Evolutionary conservation across 2,113 vertebrate species (phyloP).

Genomic region (Stegostoma tigrinum): DNA sequence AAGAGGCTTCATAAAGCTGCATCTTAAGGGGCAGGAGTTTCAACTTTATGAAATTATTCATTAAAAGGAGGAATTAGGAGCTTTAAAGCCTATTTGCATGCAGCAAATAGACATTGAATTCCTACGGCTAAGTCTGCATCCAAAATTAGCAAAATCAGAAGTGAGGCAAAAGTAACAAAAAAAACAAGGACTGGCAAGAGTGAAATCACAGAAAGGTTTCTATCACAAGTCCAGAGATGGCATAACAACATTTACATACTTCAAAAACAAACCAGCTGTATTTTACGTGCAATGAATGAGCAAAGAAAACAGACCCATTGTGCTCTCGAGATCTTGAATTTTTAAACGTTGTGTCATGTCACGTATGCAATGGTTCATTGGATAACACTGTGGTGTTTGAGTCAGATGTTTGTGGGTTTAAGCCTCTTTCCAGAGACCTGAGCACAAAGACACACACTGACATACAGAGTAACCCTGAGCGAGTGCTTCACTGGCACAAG

Average conservation of each 20-base stretch:
- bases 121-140: background rate
- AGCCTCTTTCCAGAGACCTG: no score
- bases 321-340: background rate
- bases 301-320: background rate
- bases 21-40: background rate
- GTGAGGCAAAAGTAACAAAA: background rate
- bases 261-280: no score
- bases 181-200: background rate
- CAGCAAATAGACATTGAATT: background rate
- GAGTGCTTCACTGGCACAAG: background rate
- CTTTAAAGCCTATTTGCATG: background rate
- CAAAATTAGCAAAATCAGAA: background rate
- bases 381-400: background rate
- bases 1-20: background rate
- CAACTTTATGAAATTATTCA: background rate
- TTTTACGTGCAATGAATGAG: no score
- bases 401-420: background rate
- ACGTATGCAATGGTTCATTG: background rate
- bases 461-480: no score
- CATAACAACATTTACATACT: background rate
- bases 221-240: background rate
- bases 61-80: background rate
- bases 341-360: background rate
- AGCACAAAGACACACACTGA: no score
- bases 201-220: background rate